Conservation (phyloP, 2,797 vertebrate genomes). For the Synaphobranchus kaupii region DNA sequence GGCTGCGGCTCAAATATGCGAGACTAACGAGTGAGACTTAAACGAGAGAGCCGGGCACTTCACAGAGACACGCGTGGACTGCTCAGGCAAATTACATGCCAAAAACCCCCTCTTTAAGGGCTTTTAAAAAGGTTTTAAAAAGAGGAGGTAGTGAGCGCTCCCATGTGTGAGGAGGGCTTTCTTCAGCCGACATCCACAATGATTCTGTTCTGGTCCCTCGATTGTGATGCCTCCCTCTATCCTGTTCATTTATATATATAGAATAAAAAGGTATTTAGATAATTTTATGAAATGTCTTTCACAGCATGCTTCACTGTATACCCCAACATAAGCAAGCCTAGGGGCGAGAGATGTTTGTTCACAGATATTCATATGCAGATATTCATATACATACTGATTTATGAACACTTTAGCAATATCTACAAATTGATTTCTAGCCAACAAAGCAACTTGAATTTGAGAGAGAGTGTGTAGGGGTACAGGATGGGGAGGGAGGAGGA, state of each 20-base stretch:
- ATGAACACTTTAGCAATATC: too few species aligned
- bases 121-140: constrained; percentile 12
- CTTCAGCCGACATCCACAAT: background rate
- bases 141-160: background rate
- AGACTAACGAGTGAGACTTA: background rate
- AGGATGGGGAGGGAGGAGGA: too few species aligned
- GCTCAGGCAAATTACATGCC: constrained; percentile 6
- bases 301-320: too few species aligned
- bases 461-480: too few species aligned
- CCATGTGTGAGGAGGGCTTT: background rate
- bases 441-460: too few species aligned
- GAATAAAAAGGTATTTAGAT: too few species aligned
- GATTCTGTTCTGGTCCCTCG: background rate
- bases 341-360: too few species aligned
- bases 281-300: too few species aligned
- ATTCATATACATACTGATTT: too few species aligned
- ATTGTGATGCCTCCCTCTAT: background rate
- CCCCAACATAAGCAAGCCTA: too few species aligned
- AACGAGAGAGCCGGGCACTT: constrained; percentile 15
- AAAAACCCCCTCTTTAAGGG: constrained; percentile 13
- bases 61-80: background rate
- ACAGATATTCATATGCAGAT: too few species aligned
- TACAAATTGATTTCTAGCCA: too few species aligned
- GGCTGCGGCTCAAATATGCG: background rate
- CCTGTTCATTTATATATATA: background rate